phyloP scores from a whole-genome alignment of 2,797 vertebrate genomes.

The Prionace glauca region DNA sequence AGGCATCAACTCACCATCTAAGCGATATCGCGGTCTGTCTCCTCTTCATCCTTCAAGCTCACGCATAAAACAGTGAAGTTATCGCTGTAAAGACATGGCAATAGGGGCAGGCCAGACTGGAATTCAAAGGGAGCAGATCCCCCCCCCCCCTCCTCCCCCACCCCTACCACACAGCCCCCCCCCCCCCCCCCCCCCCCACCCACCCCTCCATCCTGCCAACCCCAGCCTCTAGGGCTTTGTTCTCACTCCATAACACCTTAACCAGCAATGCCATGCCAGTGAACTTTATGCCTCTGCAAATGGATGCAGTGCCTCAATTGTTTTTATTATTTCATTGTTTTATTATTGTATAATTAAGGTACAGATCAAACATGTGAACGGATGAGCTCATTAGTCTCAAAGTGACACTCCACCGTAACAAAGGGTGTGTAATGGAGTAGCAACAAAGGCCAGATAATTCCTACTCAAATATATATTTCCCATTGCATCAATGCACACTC shows the following conservation, averaged over 20 bases:
- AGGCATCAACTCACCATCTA: neutral
- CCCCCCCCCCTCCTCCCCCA: no score
- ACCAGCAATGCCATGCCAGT: neutral
- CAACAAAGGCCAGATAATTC: neutral
- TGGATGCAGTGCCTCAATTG: neutral
- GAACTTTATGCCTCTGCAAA: neutral
- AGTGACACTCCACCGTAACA: neutral
- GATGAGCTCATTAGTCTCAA: neutral
- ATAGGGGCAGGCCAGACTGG: neutral
- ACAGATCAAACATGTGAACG: neutral
- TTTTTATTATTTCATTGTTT: no score
- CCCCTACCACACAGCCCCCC: no score
- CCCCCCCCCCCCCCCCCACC: no score
- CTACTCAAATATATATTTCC: neutral
- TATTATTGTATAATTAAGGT: neutral
- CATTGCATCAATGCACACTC: neutral
- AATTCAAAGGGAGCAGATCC: neutral
- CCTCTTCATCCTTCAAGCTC: neutral
- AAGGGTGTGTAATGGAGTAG: neutral
- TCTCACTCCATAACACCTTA: no score
- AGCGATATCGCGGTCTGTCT: neutral
- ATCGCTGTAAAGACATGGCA: no score
- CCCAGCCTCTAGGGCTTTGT: no score
- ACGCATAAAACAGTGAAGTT: no score
- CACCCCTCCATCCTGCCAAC: no score